Evolutionary conservation across 1,140 invertebrate genomes (phyloP), one percentile per base, ranked within the genome.

Genomic region (Chlorops oryzae): DNA sequence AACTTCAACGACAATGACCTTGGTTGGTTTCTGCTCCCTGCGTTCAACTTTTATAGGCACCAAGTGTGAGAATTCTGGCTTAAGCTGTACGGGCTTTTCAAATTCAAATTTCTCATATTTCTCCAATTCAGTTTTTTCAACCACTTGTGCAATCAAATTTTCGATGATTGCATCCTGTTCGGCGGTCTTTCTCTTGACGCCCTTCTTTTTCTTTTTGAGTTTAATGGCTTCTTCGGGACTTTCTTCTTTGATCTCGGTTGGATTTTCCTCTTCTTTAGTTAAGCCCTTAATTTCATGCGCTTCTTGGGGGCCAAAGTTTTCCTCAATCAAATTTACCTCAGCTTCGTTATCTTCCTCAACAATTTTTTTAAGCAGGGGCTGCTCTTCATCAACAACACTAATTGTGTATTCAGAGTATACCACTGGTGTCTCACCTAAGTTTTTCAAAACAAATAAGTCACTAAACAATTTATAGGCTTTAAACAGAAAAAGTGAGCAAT

Each of bases 101-200:
- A 69, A 63, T 22, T 71, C 60, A 21, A 65, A 17, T 57, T 62
- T 66, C 43, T 71, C 68, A 47, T 65, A 68, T 51, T 68, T 68
- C 52, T 66, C 64, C 38, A 69, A 58, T 55, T 73, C 68, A 4
- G 72, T 69, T 56, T 65, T 71, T 13, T 65, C 58, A 47, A 70
- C 62, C 56, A 74, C 65, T 50, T 68, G 64, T 35, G 62, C 64
- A 28, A 72, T 51, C 13, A 69, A 23, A 18, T 63, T 63, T 41
- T 59, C 55, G 21, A 70, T 71, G 20, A 71, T 57, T 38, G 62
- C 60, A 58, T 71, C 68, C 37, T 70, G 65, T n/a, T 71, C 65
- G 23, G 66, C 59, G 10, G 59, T 61, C 46, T 69, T 66, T 50
- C 65, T 68, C 44, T 67, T 64, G 22, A 61, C 51, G 32, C 65